Base-by-base conservation (phyloP, 2,797 vertebrate species). In the Sebastes kiyomatsui region DNA sequence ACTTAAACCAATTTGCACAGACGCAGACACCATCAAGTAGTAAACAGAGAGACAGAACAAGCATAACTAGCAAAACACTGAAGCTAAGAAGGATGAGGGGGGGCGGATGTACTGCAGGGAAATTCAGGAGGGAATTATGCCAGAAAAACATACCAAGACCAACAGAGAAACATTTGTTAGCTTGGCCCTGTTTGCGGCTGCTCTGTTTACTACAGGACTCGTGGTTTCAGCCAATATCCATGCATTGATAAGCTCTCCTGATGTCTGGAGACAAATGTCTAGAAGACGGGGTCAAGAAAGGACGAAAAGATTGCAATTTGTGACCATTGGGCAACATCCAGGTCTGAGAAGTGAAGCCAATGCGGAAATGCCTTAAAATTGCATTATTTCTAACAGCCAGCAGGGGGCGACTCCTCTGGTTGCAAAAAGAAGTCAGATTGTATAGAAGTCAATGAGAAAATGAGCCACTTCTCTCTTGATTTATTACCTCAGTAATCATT, bases 1-100 rank as follows among this genome's bases (percentile, higher is more conserved):
- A 81, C 64, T 23, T 77, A 66, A 88, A 66, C 66, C n/a, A 74
- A 74, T 86, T 83, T 81, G 18, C 42, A 35, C 52, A 25, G 42
- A 76, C 42, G 55, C 49, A 30, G 66, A 70, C 46, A 68, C 60
- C 60, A 46, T 58, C 10, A 27, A 61, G 68, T 27, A 33, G 73
- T 62, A 80, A 67, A 78, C 46, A 58, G 25, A 69, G 35, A 67
- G 18, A 11, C 25, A 16, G 62, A 67, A 52, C 4, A 35, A 55
- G 67, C 30, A 49, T 33, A 71, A 60, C 62, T 4, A 4, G 33
- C 7, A 62, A 59, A 73, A 75, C 20, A 35, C 12, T 55, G 7
- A 30, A 42, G 46, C 28, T 35, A 68, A 71, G 52, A 56, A 49
- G 38, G 5, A 30, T 6, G 3, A 30, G 4, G 7, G 38, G 38